Evolutionary conservation across 2,888 invertebrate genomes (phyloP).

Genomic region (Drosophila fungiperda): DNA sequence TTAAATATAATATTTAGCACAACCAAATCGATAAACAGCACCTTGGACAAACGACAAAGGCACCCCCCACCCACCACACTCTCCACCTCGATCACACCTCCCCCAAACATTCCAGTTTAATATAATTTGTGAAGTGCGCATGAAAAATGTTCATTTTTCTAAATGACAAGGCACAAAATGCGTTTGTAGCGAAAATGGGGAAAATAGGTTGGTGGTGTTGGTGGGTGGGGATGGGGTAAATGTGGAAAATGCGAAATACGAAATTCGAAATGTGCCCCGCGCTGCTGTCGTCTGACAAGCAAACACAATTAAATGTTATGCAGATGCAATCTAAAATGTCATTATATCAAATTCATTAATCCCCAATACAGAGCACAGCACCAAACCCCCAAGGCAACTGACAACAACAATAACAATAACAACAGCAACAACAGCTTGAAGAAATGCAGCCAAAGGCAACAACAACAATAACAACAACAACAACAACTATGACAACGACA

Average conservation of each 20-base stretch:
- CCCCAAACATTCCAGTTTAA: conserved; percentile 10
- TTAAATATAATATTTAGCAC: conserved; percentile 30
- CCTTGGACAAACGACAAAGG: conserved; percentile 21
- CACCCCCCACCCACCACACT: background rate
- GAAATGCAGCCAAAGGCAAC: conserved; percentile 69
- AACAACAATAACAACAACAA: conserved; percentile 40
- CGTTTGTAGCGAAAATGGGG: conserved; percentile 53
- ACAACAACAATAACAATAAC: conserved; percentile 21
- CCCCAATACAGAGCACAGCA: conserved; percentile 64
- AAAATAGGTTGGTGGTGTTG: background rate
- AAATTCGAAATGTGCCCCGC: conserved; percentile 20
- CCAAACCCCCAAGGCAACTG: conserved; percentile 32
- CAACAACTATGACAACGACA: conserved; percentile 37
- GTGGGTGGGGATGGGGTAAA: conserved; percentile 7
- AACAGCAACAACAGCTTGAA: conserved; percentile 40
- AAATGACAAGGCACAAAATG: conserved; percentile 79
- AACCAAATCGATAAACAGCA: conserved; percentile 56
- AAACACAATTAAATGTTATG: conserved; percentile 83
- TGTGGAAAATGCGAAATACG: background rate
- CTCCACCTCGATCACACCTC: background rate
- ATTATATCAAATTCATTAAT: conserved; percentile 83
- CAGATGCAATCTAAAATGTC: conserved; percentile 83
- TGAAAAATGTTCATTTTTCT: conserved; percentile 53
- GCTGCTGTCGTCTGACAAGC: conserved; percentile 65
- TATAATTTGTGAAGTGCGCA: conserved; percentile 46